Evolutionary conservation across 2,113 vertebrate species (phyloP).

Genomic region (Chaetodon auriga): DNA sequence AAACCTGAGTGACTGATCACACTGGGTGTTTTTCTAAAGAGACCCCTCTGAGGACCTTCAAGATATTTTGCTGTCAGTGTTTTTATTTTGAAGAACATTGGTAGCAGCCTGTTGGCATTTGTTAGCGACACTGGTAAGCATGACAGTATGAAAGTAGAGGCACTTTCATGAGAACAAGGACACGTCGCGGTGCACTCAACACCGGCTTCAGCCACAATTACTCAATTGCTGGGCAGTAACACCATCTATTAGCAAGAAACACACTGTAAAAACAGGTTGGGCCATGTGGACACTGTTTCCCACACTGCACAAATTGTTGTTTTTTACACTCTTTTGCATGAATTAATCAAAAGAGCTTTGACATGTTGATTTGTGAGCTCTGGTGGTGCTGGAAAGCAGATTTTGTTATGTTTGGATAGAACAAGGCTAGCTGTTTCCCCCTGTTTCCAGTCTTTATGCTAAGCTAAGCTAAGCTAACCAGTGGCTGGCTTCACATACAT

Average conservation of each 20-base stretch:
- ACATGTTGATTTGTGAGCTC: background rate
- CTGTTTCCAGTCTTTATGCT: background rate
- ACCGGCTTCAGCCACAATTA: background rate
- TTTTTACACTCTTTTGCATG: background rate
- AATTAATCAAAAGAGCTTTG: background rate
- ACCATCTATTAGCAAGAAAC: background rate
- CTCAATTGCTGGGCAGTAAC: background rate
- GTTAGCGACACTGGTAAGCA: background rate
- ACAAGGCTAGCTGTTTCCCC: background rate
- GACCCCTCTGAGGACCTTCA: slow-evolving; percentile 17
- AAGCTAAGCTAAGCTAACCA: background rate
- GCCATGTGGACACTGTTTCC: background rate
- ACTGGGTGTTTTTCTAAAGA: slow-evolving; percentile 3
- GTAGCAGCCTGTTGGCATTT: slow-evolving; percentile 16
- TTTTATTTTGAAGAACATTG: slow-evolving; percentile 13
- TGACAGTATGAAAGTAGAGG: background rate
- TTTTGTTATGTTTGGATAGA: background rate
- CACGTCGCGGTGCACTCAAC: background rate
- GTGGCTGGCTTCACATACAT: background rate
- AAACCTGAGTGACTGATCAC: slow-evolving; percentile 29
- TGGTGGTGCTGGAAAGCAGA: background rate
- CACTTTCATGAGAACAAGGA: background rate
- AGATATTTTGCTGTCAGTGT: slow-evolving; percentile 8
- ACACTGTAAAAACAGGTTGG: background rate
- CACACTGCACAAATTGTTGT: background rate